A percentile compares a stretch with the other conserved stretches of the same genome.
Evolutionary conservation across 35 echinoderm and acorn worm genomes (phyloP).

Genomic region (Hemicentrotus pulcherrimus): DNA sequence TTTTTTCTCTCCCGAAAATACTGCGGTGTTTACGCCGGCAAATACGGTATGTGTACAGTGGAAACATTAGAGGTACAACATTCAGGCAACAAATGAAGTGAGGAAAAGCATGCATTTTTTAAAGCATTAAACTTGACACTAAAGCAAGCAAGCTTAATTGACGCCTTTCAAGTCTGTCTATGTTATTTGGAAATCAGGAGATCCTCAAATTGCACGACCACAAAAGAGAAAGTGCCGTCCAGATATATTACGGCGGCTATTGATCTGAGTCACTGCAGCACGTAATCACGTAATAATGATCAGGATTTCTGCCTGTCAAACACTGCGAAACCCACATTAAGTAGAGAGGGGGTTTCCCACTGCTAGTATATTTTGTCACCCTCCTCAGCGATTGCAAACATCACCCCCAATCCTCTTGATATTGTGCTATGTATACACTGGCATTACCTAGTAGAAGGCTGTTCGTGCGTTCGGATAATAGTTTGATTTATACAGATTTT

Average conservation of each 20-base stretch:
- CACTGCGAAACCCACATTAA: background rate
- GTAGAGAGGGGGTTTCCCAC: background rate
- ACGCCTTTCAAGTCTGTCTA: background rate
- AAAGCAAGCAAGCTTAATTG: background rate
- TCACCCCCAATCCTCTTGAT: background rate
- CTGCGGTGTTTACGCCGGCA: too few relatives aligned
- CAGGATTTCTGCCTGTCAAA: constrained; percentile 3
- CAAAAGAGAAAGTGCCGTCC: background rate
- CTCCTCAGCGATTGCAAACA: background rate
- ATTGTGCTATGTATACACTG: background rate
- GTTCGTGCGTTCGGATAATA: too few relatives aligned
- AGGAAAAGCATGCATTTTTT: background rate
- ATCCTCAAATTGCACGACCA: background rate
- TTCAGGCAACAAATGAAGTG: background rate
- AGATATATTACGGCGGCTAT: constrained; percentile 7
- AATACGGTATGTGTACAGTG: background rate
- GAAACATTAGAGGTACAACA: background rate
- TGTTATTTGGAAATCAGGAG: background rate
- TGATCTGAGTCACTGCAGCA: background rate
- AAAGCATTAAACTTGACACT: constrained; percentile 11
- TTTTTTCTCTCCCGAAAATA: too few relatives aligned
- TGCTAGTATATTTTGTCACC: background rate
- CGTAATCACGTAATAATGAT: background rate
- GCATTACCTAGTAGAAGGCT: background rate
- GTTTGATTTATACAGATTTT: too few relatives aligned